Conservation (phyloP, 2,888 invertebrate genomes). For the Automeris io region DNA sequence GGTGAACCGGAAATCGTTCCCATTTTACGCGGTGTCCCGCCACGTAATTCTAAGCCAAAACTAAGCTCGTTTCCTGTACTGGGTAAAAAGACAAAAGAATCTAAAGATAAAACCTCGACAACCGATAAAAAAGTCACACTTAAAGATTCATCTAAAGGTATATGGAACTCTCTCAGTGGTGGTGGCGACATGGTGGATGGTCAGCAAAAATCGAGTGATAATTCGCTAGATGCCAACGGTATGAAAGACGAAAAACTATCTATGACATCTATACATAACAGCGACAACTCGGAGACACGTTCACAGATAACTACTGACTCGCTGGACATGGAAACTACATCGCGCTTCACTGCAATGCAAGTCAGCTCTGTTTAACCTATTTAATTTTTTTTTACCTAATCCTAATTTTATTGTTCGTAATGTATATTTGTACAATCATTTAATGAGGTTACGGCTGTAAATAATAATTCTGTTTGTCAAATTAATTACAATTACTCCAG, state of each 20-base stretch:
- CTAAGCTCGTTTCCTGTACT: constrained; percentile 78
- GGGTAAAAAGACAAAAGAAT: constrained; percentile 79
- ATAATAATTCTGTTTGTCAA: too few species aligned
- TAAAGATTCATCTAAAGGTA: constrained; percentile 67
- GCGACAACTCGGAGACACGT: constrained; percentile 65
- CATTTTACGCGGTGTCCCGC: constrained; percentile 69
- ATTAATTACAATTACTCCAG: too few species aligned
- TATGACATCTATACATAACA: constrained; percentile 55
- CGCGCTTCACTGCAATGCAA: constrained; percentile 76
- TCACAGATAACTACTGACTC: constrained; percentile 71
- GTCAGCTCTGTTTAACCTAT: constrained; percentile 69
- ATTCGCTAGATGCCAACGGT: constrained; percentile 49
- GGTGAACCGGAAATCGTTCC: constrained; percentile 71
- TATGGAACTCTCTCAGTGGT: constrained; percentile 62
- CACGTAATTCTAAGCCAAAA: constrained; percentile 79
- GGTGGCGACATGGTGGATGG: constrained; percentile 67
- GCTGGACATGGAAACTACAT: constrained; percentile 67
- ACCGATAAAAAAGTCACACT: constrained; percentile 63
- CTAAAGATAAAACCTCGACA: constrained; percentile 59
- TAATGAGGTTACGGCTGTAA: neutral
- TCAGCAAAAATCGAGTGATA: constrained; percentile 65
- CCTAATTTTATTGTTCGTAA: neutral
- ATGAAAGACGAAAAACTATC: constrained; percentile 70
- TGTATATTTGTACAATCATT: neutral
- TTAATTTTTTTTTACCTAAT: neutral